Base-by-base conservation (phyloP, 2,888 invertebrate genomes). In the Drosophila nr. perissopoda region DNA sequence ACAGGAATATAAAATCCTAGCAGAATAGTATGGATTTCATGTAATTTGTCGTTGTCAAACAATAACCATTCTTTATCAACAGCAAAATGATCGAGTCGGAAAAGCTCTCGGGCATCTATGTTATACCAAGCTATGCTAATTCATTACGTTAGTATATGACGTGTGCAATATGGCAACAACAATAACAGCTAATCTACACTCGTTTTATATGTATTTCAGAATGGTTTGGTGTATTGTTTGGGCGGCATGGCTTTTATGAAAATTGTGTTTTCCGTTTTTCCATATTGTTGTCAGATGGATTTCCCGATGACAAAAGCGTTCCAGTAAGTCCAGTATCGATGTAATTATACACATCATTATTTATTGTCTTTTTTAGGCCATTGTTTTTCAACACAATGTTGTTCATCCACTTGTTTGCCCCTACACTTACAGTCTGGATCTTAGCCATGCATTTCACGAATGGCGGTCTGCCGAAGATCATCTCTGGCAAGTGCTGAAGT, bases 251-350 rank as follows among this genome's bases (percentile, higher is more conserved):
- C 3, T 51, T 96, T 74, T 99, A 98, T 93, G 96, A 96, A 93
- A 97, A 97, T 79, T 98, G 97, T 67, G 95, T 98, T 59, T 98
- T 99, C 93, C 95, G 98, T 84, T 99, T 99, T 93, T 96, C 95
- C 64, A 94, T 99, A 81, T 94, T 95, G 79, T 94, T 99, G 91
- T 97, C 98, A 62, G 96, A 97, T 82, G 96, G 95, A 85, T 99
- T 98, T 93, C 99, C 99, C 2, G 90, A 92, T 36, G 92, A 92
- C 21, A 91, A 91, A 69, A 74, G 78, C 21, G 76, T 89, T 25
- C 88, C 89, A 53, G 88, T 88, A 33, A 79, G 82, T 63, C 8
- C 46, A 79, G 10, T 7, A 10, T 8, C 33, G 25, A 11, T 10
- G 36, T 16, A 16, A 21, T 42, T 18, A 5, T 0, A 11, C 1